phyloP scores from a whole-genome alignment of 2,113 vertebrate species.

The Pachyramphus minor region DNA sequence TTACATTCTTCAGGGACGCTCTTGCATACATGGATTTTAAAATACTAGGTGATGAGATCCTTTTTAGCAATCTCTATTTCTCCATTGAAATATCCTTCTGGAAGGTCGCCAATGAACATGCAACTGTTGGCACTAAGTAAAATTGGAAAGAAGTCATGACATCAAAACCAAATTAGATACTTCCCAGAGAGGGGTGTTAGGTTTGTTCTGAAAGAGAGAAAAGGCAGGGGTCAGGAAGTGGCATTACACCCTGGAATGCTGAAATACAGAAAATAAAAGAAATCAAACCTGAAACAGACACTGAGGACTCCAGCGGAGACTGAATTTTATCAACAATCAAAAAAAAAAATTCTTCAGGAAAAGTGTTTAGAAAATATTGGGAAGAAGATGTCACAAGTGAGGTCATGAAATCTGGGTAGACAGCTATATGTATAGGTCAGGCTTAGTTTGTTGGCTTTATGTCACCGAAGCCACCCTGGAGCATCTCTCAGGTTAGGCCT shows the following conservation, averaged over 20 bases:
- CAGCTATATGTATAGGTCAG: neutral
- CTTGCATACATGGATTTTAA: neutral
- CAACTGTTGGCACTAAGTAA: neutral
- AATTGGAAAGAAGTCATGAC: neutral
- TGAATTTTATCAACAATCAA: neutral
- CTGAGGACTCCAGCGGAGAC: neutral
- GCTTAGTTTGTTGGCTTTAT: neutral
- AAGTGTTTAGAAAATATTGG: neutral
- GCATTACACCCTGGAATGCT: neutral
- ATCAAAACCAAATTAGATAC: neutral
- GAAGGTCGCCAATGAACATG: neutral
- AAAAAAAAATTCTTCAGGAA: neutral
- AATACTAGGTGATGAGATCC: neutral
- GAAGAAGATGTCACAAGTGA: neutral
- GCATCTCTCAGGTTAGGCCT: neutral
- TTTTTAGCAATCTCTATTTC: neutral
- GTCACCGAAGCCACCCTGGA: neutral
- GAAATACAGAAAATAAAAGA: neutral
- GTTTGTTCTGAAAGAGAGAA: neutral
- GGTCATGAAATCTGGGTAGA: neutral
- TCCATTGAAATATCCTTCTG: neutral
- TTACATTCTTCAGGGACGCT: neutral
- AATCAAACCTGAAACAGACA: neutral
- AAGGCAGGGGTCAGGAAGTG: neutral
- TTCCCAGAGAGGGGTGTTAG: neutral